These are phyloP conservation scores for Atherinosoma microstoma DNA, from an alignment of 2,797 vertebrate species.

Conservation along the genomic window DNA sequence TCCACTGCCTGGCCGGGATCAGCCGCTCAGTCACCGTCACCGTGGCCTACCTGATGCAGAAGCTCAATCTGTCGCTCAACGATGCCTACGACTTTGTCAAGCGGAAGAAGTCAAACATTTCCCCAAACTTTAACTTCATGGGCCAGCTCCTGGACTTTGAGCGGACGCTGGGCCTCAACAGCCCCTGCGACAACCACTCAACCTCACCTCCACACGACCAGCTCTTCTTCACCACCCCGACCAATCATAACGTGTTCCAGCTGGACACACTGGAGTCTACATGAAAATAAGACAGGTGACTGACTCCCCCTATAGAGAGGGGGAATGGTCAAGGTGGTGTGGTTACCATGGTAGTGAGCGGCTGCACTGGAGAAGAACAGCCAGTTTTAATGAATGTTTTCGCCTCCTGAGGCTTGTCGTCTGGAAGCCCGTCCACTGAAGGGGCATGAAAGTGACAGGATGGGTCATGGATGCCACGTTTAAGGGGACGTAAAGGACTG, in stretches of 20 bases:
- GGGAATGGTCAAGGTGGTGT: slow-evolving; percentile 34
- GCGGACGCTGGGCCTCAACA: slow-evolving; percentile 95
- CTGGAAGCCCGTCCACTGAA: slow-evolving; percentile 51
- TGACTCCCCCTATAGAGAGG: slow-evolving; percentile 19
- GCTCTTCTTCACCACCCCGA: slow-evolving; percentile 96
- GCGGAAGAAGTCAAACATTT: slow-evolving; percentile 99
- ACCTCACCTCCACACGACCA: slow-evolving; percentile 85
- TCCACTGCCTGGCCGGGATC: slow-evolving; percentile 97
- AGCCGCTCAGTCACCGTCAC: slow-evolving; percentile 97
- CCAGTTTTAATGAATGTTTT: slow-evolving; percentile 82
- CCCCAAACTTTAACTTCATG: slow-evolving; percentile 99
- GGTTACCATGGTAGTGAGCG: slow-evolving; percentile 56
- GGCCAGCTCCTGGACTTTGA: slow-evolving; percentile 98
- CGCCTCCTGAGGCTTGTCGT: slow-evolving; percentile 76
- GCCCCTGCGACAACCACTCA: slow-evolving; percentile 92
- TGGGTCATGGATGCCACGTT: slow-evolving; percentile 58
- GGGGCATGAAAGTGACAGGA: slow-evolving; percentile 28
- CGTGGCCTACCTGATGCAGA: slow-evolving; percentile 99
- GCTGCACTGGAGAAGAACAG: slow-evolving; percentile 68
- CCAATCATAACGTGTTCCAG: slow-evolving; percentile 97
- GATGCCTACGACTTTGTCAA: slow-evolving; percentile 98
- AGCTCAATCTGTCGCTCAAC: slow-evolving; percentile 97
- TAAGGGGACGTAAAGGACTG: slow-evolving; percentile 22
- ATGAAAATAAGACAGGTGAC: slow-evolving; percentile 81
- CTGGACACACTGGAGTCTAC: slow-evolving; percentile 96